These are phyloP conservation scores for Helicoverpa assulta DNA, from an alignment of 2,888 invertebrate species.

Conservation along the genomic window DNA sequence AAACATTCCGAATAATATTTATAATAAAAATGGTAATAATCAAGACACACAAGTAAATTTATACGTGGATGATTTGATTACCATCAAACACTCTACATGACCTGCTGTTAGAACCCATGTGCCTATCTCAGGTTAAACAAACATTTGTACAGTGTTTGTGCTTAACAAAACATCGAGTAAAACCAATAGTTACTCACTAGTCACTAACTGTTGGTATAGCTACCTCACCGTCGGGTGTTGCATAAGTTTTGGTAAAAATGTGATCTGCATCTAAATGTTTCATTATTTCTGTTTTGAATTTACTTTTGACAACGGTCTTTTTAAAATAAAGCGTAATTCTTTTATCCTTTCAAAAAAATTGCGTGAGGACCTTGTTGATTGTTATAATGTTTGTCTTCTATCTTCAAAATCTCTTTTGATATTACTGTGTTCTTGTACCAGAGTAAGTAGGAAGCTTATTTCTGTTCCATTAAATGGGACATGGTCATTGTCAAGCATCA, in stretches of 20 bases:
- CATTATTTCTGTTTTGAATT: conserved; percentile 19
- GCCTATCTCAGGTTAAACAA: conserved; percentile 72
- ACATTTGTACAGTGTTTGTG: conserved; percentile 73
- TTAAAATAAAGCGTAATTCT: background rate
- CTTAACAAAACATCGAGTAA: conserved; percentile 73
- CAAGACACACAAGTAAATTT: background rate
- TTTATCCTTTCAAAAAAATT: conserved; percentile 7
- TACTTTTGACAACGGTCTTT: conserved; percentile 11
- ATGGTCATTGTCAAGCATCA: conserved; percentile 26
- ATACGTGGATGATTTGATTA: conserved; percentile 12
- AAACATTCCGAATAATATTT: background rate
- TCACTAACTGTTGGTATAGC: conserved; percentile 63
- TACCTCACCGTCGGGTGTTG: conserved; percentile 33
- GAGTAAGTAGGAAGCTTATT: background rate
- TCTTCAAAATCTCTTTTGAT: background rate
- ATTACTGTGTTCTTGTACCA: background rate
- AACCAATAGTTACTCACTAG: conserved; percentile 80
- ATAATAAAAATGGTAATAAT: background rate
- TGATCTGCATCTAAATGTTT: conserved; percentile 30
- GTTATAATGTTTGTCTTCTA: background rate
- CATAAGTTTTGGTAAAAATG: conserved; percentile 35
- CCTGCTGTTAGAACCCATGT: conserved; percentile 65
- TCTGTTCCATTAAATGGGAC: background rate
- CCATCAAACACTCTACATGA: conserved; percentile 62
- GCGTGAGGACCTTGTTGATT: conserved; percentile 12